These are phyloP conservation scores for Staurois parvus DNA, from an alignment of 2,797 vertebrate genomes.

Conservation along the genomic window DNA sequence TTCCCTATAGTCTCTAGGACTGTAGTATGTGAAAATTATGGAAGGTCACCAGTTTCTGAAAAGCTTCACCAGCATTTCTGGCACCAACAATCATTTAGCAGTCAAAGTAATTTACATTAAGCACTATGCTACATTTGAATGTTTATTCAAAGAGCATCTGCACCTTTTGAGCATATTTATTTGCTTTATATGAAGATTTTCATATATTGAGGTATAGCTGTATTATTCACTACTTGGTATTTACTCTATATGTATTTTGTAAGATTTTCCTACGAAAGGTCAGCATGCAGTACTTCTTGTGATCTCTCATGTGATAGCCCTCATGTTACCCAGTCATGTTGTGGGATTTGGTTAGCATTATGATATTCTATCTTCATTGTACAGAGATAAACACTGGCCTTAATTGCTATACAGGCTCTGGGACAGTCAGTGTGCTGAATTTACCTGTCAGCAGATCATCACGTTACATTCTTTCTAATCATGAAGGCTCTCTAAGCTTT, in stretches of 20 bases:
- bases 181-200: too few relatives aligned
- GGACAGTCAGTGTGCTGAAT: constrained; percentile 3
- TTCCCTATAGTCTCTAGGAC: too few relatives aligned
- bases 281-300: neutral
- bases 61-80: neutral
- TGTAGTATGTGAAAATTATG: too few relatives aligned
- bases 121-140: too few relatives aligned
- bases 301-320: constrained; percentile 43
- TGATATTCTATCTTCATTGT: constrained; percentile 37
- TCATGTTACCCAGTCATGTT: constrained; percentile 35
- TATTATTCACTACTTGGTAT: too few relatives aligned
- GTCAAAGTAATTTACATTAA: too few relatives aligned
- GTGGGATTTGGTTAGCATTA: constrained; percentile 11
- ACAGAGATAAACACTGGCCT: constrained; percentile 30
- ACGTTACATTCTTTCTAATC: constrained; percentile 42
- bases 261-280: too few relatives aligned
- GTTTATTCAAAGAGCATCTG: too few relatives aligned
- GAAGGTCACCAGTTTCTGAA: too few relatives aligned
- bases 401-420: constrained; percentile 30
- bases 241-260: too few relatives aligned
- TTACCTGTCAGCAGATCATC: constrained; percentile 41
- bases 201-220: too few relatives aligned
- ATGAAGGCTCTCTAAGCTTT: constrained; percentile 10
- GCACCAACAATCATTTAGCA: neutral
- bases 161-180: too few relatives aligned